phyloP scores from a whole-genome alignment of 1,140 invertebrate genomes.

The Anoplolepis gracilipes region DNA sequence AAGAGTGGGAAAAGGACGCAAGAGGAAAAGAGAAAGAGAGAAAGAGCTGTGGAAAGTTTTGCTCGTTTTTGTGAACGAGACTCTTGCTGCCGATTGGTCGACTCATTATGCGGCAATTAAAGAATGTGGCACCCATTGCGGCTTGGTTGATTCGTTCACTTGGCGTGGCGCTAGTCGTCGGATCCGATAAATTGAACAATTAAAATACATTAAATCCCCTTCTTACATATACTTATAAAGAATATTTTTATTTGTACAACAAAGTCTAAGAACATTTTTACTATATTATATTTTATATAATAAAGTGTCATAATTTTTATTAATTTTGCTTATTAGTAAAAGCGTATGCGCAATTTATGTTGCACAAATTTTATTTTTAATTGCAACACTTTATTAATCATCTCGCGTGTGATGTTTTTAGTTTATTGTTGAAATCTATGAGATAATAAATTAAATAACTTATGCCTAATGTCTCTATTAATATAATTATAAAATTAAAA shows the following conservation, averaged over 20 bases:
- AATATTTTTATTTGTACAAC: slow-evolving; percentile 9
- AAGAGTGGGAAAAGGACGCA: slow-evolving; percentile 5
- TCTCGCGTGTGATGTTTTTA: not conserved
- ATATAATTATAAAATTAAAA: not conserved
- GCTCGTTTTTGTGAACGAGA: slow-evolving; percentile 52
- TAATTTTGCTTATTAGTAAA: slow-evolving; percentile 36
- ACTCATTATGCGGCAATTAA: slow-evolving; percentile 76
- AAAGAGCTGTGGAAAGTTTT: slow-evolving; percentile 21
- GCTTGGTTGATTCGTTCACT: slow-evolving; percentile 60
- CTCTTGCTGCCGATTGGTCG: slow-evolving; percentile 65
- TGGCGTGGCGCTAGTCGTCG: slow-evolving; percentile 74
- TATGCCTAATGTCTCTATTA: not conserved
- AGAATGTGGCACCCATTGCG: slow-evolving; percentile 72
- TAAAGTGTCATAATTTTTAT: slow-evolving; percentile 14
- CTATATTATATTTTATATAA: not conserved
- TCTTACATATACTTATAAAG: not conserved
- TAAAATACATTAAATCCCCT: slow-evolving; percentile 34
- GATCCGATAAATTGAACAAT: slow-evolving; percentile 24
- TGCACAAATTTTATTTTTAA: slow-evolving; percentile 6
- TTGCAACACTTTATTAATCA: not conserved
- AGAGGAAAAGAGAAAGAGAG: not conserved
- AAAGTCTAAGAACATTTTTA: slow-evolving; percentile 13
- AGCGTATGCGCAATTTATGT: not conserved
- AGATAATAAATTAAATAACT: not conserved
- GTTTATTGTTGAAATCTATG: slow-evolving; percentile 1